Conservation (phyloP, 2,113 vertebrate genomes). For the Seriola quinqueradiata region DNA sequence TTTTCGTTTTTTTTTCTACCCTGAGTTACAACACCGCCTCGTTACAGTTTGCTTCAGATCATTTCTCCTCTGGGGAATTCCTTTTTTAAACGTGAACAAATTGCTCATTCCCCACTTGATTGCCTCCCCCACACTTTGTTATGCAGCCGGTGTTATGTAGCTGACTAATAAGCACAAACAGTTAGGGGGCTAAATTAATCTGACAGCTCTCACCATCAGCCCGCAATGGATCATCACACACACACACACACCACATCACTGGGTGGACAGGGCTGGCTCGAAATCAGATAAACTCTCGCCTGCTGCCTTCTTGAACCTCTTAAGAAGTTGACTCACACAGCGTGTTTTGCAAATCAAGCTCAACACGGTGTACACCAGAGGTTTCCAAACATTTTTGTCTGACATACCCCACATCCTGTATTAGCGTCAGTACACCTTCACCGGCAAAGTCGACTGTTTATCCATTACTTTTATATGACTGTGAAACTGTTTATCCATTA, state of each 20-base stretch:
- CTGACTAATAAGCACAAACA: slow-evolving; percentile 56
- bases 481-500: background rate
- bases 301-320: slow-evolving; percentile 18
- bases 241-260: slow-evolving; percentile 49
- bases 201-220: slow-evolving; percentile 63
- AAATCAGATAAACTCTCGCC: slow-evolving; percentile 12
- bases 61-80: slow-evolving; percentile 29
- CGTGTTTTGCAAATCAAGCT: background rate
- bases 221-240: slow-evolving; percentile 86
- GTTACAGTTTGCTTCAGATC: background rate
- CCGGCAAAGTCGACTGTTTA: background rate
- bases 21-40: background rate
- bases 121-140: slow-evolving; percentile 56
- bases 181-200: slow-evolving; percentile 59
- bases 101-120: slow-evolving; percentile 6
- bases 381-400: background rate
- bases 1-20: background rate
- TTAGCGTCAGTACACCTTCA: background rate
- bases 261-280: slow-evolving; percentile 9
- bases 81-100: slow-evolving; percentile 36
- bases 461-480: background rate
- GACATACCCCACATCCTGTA: background rate
- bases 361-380: background rate
- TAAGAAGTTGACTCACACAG: slow-evolving; percentile 30
- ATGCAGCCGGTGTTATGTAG: slow-evolving; percentile 71